Evolutionary conservation across 2,888 invertebrate genomes (phyloP).

Genomic region (Lochmaea capreae): DNA sequence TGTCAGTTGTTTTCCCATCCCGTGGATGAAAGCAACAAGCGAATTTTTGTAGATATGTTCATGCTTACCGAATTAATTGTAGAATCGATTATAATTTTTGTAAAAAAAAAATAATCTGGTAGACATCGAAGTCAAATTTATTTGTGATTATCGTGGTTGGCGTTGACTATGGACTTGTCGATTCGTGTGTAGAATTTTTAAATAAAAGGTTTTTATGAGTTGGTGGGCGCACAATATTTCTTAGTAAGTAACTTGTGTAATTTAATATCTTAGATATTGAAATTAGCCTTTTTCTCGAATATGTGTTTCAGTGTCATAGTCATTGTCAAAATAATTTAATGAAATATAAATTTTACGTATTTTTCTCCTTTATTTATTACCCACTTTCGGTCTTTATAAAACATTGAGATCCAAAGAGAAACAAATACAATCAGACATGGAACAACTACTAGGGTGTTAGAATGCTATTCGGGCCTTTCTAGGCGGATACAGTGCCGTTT

Average conservation of each 20-base stretch:
- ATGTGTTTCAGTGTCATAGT: constrained; percentile 37
- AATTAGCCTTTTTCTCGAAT: constrained; percentile 32
- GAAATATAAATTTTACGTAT: constrained; percentile 36
- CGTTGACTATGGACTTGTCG: constrained; percentile 14
- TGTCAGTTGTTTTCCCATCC: too few relatives aligned
- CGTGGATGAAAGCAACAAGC: neutral
- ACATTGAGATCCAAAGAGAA: neutral
- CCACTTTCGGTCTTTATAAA: neutral
- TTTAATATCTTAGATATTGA: constrained; percentile 41
- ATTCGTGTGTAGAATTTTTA: constrained; percentile 26
- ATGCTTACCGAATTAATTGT: neutral
- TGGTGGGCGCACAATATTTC: constrained; percentile 38
- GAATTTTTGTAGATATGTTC: neutral
- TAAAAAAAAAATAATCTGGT: neutral
- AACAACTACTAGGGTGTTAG: too few relatives aligned
- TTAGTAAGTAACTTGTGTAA: constrained; percentile 43
- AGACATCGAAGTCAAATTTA: constrained; percentile 2
- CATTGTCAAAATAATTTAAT: constrained; percentile 42
- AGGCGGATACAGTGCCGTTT: too few relatives aligned
- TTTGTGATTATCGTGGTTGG: constrained; percentile 1
- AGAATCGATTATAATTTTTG: neutral
- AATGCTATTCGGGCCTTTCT: too few relatives aligned
- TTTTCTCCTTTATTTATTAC: neutral
- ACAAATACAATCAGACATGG: too few relatives aligned
- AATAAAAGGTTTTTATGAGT: constrained; percentile 22